phyloP scores from a whole-genome alignment of 2,113 vertebrate species.

The Gopherus flavomarginatus region DNA sequence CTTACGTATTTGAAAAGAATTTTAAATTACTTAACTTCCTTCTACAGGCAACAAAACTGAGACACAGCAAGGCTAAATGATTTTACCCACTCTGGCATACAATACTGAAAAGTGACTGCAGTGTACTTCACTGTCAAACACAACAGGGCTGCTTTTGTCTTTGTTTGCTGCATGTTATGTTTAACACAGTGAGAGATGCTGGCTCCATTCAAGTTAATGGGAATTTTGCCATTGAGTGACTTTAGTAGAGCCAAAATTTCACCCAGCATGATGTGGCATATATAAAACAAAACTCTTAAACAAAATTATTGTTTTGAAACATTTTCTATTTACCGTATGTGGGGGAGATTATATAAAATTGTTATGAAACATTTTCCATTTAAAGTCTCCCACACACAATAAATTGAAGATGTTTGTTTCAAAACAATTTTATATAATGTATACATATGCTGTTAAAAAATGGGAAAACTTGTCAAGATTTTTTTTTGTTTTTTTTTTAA shows the following conservation, averaged over 20 bases:
- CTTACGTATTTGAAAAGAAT: not conserved
- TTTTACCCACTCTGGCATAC: not conserved
- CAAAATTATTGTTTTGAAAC: not conserved
- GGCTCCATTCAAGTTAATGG: not conserved
- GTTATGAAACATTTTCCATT: not conserved
- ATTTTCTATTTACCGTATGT: not conserved
- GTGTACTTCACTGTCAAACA: not conserved
- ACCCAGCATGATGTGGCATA: not conserved
- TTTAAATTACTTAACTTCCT: not conserved
- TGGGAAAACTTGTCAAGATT: not conserved
- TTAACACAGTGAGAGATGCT: not conserved
- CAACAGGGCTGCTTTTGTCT: not conserved
- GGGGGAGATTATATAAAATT: not conserved
- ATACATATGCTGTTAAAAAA: not conserved
- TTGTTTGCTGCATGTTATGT: not conserved
- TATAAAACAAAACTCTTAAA: not conserved
- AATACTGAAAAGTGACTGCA: not conserved
- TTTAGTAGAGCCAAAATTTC: not conserved
- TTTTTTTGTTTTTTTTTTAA: not conserved
- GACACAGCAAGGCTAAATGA: not conserved
- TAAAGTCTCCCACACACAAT: not conserved
- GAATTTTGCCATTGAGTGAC: not conserved
- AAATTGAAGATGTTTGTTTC: not conserved
- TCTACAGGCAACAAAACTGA: not conserved
- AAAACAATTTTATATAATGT: not conserved